phyloP scores from a whole-genome alignment of 2,113 vertebrate genomes.

The Tricholaema leucomelas region DNA sequence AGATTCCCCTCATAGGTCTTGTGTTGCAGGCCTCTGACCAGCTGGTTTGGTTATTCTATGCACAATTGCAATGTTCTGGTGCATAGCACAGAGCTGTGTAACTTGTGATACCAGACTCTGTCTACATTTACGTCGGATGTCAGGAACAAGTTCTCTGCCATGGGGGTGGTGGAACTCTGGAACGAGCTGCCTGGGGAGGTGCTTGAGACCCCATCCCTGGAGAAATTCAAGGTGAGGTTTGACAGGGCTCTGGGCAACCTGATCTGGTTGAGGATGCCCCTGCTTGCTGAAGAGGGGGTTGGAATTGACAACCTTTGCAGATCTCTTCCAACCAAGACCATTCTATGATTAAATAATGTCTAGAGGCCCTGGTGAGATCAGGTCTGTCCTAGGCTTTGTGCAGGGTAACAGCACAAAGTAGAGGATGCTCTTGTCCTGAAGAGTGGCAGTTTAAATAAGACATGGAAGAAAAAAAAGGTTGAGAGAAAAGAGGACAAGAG shows the following conservation, averaged over 20 bases:
- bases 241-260: too few species aligned
- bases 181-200: too few species aligned
- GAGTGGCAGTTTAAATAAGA: background rate
- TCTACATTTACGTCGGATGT: background rate
- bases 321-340: too few species aligned
- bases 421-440: background rate
- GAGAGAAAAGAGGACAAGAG: background rate
- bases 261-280: too few species aligned
- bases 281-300: too few species aligned
- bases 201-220: too few species aligned
- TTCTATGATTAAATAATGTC: background rate
- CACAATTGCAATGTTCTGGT: background rate
- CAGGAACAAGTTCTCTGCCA: too few species aligned
- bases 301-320: too few species aligned
- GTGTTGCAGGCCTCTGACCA: too few species aligned
- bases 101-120: background rate
- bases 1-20: too few species aligned
- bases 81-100: accelerated
- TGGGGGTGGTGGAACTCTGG: too few species aligned
- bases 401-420: background rate
- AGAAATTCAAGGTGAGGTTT: too few species aligned
- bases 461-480: background rate
- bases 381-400: background rate
- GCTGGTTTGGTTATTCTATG: background rate
- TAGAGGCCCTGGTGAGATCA: background rate